Evolutionary conservation across 2,888 invertebrate species (phyloP).

Genomic region (Habroteleia sp.): DNA sequence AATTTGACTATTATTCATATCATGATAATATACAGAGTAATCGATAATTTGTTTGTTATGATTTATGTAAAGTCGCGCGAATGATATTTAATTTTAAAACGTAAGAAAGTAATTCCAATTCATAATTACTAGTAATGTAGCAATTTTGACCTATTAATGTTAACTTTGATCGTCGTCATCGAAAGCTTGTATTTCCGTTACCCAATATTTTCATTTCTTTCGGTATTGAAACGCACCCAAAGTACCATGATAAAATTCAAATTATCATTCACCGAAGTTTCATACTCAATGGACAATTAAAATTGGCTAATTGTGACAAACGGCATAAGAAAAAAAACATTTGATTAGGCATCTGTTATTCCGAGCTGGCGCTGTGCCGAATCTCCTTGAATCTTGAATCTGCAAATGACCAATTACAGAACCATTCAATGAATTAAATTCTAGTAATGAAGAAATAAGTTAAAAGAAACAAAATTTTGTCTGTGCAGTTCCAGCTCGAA

Average conservation of each 20-base stretch:
- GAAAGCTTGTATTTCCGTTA: neutral
- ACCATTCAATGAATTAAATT: neutral
- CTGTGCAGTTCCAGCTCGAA: conserved; percentile 39
- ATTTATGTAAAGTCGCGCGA: too few relatives aligned
- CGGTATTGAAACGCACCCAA: conserved; percentile 15
- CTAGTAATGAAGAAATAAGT: neutral
- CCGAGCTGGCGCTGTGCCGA: conserved; percentile 36
- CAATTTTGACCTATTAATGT: too few relatives aligned
- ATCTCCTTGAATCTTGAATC: conserved; percentile 7
- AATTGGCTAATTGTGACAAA: conserved; percentile 54
- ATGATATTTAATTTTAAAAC: conserved; percentile 11
- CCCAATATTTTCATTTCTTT: neutral
- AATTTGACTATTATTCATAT: conserved; percentile 25
- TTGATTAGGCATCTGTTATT: conserved; percentile 30
- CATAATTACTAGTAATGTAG: too few relatives aligned
- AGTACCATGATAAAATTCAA: neutral
- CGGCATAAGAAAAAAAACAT: conserved; percentile 7
- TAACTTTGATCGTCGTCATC: conserved; percentile 29
- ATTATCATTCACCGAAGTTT: neutral
- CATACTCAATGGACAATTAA: conserved; percentile 22
- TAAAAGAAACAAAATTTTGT: conserved; percentile 2
- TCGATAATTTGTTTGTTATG: too few relatives aligned
- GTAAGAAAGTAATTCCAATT: conserved; percentile 27
- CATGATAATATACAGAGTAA: conserved; percentile 10
- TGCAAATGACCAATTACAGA: conserved; percentile 3